Percentiles rank a stretch among this genome's conserved stretches.
phyloP scores from a whole-genome alignment of 2,113 vertebrate species.

The Nestor notabilis region DNA sequence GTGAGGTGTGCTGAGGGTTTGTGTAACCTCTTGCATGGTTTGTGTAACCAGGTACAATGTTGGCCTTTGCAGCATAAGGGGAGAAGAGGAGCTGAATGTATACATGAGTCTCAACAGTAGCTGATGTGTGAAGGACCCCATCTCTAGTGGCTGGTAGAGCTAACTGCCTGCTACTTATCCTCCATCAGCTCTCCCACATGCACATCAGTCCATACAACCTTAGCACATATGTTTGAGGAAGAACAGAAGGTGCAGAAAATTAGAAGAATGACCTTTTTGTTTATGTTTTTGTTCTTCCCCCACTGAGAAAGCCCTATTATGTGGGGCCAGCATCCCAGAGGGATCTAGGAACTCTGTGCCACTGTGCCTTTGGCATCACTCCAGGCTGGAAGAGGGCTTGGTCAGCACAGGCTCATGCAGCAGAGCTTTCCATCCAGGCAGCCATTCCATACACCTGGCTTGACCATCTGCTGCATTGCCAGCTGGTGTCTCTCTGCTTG shows the following conservation, averaged over 20 bases:
- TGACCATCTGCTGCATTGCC: not conserved
- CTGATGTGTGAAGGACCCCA: not conserved
- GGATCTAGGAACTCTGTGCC: not conserved
- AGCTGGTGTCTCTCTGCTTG: not conserved
- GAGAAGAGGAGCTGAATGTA: not conserved
- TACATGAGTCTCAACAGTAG: rapidly evolving
- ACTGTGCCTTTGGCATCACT: not conserved
- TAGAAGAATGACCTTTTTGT: not conserved
- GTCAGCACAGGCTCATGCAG: not conserved
- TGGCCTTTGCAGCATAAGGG: not conserved
- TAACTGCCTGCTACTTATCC: not conserved
- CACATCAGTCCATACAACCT: not conserved
- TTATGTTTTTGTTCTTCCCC: not conserved
- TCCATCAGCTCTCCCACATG: not conserved
- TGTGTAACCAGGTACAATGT: not conserved
- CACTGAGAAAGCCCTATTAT: not conserved
- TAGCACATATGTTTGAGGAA: not conserved
- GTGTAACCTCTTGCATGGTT: not conserved
- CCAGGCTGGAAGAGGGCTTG: not conserved
- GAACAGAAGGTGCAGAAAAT: not conserved
- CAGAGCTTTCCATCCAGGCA: not conserved
- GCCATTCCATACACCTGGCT: not conserved
- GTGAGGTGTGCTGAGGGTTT: not conserved
- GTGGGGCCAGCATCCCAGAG: not conserved
- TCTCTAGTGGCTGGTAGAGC: not conserved